Base-by-base conservation (phyloP, 2,888 invertebrate genomes). In the Cantharis flavilabris region DNA sequence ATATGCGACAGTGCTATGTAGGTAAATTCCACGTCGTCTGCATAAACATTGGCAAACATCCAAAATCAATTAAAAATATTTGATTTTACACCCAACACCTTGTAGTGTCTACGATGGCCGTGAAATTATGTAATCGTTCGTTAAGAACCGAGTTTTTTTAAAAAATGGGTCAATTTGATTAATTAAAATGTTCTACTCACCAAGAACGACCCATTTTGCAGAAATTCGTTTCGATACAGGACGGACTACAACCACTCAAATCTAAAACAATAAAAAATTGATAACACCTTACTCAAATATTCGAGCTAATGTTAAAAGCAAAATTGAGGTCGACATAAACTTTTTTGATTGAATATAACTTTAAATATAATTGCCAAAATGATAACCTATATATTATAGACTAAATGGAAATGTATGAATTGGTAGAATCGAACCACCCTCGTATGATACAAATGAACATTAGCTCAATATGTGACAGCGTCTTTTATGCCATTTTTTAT, bases 11-110 rank as follows among this genome's bases (percentile, higher is more conserved):
- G 16, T 28, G 64, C 23, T 71, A 71, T 73, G 76, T 76, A 76
- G 76, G 76, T 76, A 73, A 77, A 78, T 78, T 78, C 78, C 73
- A 49, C 49, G 71, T 67, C 49, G 78, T 78, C 78, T 78, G 78
- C 70, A 78, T 78, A 78, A 78, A 78, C 78, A 78, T 76, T 78
- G 78, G 78, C 76, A 49, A 1, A 11, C 13, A 9, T 70, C 76
- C 78, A 78, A 72, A 69, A 63, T 62, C 76, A 76, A 76, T 76
- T 76, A 76, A 73, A 65, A 71, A 71, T 64, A 70, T 71, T 70
- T 69, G 69, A 71, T 65, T 76, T 71, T 72, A 62, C 65, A 62
- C 65, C 62, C 76, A 62, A 65, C 71, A 72, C 76, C 71, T 71
- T 71, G 76, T n/a, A 76, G 65, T 69, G 76, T 76, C 76, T 76